Percentiles rank a stretch among this genome's conserved stretches.
phyloP scores from a whole-genome alignment of 2,888 invertebrate species.

The Onthophagus sagittarius region DNA sequence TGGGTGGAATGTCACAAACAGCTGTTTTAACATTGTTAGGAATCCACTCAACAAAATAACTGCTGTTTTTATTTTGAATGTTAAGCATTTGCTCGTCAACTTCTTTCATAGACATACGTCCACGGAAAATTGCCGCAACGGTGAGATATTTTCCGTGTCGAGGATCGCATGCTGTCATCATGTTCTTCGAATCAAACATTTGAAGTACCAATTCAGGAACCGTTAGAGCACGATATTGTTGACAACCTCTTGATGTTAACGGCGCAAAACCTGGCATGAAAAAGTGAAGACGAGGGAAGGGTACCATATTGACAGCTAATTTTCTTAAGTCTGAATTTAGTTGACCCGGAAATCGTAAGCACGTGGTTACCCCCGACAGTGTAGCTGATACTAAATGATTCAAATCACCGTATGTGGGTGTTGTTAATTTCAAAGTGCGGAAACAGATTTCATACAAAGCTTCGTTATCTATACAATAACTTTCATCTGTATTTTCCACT shows the following conservation, averaged over 20 bases:
- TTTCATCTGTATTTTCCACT: constrained; percentile 65
- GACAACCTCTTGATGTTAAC: constrained; percentile 78
- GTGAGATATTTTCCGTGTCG: constrained; percentile 53
- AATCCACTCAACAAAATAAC: constrained; percentile 48
- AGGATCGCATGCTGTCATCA: constrained; percentile 96
- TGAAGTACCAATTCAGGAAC: constrained; percentile 55
- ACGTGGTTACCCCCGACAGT: constrained; percentile 86
- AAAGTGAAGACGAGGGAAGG: constrained; percentile 93
- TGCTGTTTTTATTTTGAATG: too few relatives aligned
- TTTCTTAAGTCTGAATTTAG: constrained; percentile 90
- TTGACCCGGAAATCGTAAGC: constrained; percentile 90
- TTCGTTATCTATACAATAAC: constrained; percentile 90
- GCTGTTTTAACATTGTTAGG: constrained; percentile 93
- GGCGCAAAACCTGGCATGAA: constrained; percentile 97
- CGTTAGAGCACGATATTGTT: constrained; percentile 85
- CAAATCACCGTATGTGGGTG: too few relatives aligned
- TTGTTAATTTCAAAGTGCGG: too few relatives aligned
- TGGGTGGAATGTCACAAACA: constrained; percentile 88
- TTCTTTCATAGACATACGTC: constrained; percentile 75
- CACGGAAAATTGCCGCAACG: constrained; percentile 87
- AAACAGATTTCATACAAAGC: constrained; percentile 84
- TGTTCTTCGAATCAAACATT: constrained; percentile 94
- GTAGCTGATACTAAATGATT: constrained; percentile 74
- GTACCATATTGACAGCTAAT: constrained; percentile 94
- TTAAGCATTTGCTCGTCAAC: too few relatives aligned